Conservation (phyloP, 2,888 invertebrate genomes). For the Agrochola litura region DNA sequence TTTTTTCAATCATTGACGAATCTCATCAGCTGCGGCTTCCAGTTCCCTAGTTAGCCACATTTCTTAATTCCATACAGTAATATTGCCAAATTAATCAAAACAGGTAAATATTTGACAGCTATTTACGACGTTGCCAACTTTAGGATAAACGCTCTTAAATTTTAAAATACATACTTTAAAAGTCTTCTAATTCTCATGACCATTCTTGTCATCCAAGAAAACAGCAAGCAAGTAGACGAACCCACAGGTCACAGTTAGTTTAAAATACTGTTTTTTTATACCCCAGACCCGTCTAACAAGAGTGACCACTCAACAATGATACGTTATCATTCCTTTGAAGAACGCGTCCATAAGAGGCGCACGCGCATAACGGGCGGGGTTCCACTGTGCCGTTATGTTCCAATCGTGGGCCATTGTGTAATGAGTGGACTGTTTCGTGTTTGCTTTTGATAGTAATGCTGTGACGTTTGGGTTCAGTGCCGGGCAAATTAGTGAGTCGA, state of each 20-base stretch:
- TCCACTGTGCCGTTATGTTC: slow-evolving; percentile 40
- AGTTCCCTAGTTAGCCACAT: no score
- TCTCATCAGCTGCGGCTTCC: not conserved
- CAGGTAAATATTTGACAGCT: no score
- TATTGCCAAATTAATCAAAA: no score
- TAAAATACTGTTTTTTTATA: not conserved
- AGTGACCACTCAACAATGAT: slow-evolving; percentile 14
- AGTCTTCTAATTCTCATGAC: not conserved
- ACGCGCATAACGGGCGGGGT: slow-evolving; percentile 38
- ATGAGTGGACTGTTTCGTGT: slow-evolving; percentile 14
- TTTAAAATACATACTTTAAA: not conserved
- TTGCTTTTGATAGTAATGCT: slow-evolving; percentile 6
- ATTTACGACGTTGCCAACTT: no score
- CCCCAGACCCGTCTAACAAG: slow-evolving; percentile 10
- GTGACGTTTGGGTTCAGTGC: not conserved
- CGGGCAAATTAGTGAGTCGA: no score
- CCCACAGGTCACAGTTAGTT: not conserved
- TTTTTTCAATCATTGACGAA: not conserved
- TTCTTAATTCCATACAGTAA: no score
- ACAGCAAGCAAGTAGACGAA: not conserved
- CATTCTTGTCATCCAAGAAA: not conserved
- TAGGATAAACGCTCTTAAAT: not conserved
- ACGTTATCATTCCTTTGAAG: slow-evolving; percentile 28
- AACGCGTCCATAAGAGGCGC: slow-evolving; percentile 42
- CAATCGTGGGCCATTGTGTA: slow-evolving; percentile 38